These are phyloP conservation scores for Heteronetta atricapilla DNA, from an alignment of 2,113 vertebrate genomes.

Conservation along the genomic window DNA sequence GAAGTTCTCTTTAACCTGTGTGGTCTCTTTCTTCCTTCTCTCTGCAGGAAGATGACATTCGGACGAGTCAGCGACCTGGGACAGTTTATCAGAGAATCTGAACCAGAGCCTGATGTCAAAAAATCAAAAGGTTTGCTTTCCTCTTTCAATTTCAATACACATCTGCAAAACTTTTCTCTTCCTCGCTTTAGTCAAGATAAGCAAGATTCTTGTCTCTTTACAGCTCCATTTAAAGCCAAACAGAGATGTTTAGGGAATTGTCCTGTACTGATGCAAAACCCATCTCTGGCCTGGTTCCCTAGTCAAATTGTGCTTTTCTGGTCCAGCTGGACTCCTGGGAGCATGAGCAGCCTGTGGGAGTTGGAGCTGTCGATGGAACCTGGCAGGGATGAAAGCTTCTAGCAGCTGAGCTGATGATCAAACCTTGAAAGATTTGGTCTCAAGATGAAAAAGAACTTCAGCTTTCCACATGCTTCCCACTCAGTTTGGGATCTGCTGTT, in stretches of 20 bases:
- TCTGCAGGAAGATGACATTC: constrained; percentile 94
- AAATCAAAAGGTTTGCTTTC: constrained; percentile 91
- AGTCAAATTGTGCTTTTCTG: constrained; percentile 5
- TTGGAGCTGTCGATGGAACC: neutral
- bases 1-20: neutral
- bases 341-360: constrained; percentile 22
- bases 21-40: neutral
- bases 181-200: neutral
- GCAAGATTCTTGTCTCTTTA: neutral
- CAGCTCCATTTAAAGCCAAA: neutral
- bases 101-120: constrained; percentile 97
- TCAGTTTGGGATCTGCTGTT: neutral
- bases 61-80: constrained; percentile 97
- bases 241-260: neutral
- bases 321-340: neutral
- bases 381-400: neutral
- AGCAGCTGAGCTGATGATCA: constrained; percentile 47
- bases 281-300: neutral
- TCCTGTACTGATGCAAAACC: neutral
- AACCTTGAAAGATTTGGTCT: constrained; percentile 22
- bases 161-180: neutral
- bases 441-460: neutral
- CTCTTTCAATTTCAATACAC: neutral
- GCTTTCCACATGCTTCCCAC: neutral
- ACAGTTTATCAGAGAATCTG: constrained; percentile 97